Conservation (phyloP, 1,140 invertebrate genomes). For the Halesus radiatus region DNA sequence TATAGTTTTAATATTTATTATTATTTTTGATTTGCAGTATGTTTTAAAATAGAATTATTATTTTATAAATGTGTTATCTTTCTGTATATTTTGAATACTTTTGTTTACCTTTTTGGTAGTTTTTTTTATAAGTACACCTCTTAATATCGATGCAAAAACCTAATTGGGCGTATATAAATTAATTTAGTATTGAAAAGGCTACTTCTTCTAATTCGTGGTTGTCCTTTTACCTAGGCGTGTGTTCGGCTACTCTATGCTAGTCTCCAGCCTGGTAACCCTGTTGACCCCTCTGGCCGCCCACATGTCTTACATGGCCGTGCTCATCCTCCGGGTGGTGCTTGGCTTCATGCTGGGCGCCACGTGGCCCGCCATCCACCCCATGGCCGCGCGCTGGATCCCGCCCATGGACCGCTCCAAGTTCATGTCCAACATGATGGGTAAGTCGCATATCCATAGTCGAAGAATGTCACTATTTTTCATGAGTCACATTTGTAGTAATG, state of each 20-base stretch:
- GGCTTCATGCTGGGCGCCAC: constrained; percentile 88
- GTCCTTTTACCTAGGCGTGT: constrained; percentile 69
- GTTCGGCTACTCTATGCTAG: constrained; percentile 87
- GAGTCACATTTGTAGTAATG: no score
- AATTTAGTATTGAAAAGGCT: no score
- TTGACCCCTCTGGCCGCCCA: constrained; percentile 83
- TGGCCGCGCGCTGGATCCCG: constrained; percentile 92
- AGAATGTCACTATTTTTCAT: no score
- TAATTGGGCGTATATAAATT: no score
- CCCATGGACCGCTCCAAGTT: constrained; percentile 90
- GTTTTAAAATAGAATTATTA: no score
- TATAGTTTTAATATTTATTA: no score
- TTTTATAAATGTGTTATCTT: no score
- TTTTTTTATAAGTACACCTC: no score
- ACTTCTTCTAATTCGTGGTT: not conserved
- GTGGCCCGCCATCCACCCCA: constrained; percentile 91
- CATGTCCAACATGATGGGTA: constrained; percentile 90
- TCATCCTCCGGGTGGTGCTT: constrained; percentile 76
- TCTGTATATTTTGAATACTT: no score
- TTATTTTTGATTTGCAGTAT: no score
- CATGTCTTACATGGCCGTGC: constrained; percentile 73
- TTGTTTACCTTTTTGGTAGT: no score
- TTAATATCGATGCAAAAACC: no score
- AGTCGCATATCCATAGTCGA: constrained; percentile 56
- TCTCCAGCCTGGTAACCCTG: constrained; percentile 85